Conservation (phyloP, 2,113 vertebrate species). For the Nothoprocta pentlandii region DNA sequence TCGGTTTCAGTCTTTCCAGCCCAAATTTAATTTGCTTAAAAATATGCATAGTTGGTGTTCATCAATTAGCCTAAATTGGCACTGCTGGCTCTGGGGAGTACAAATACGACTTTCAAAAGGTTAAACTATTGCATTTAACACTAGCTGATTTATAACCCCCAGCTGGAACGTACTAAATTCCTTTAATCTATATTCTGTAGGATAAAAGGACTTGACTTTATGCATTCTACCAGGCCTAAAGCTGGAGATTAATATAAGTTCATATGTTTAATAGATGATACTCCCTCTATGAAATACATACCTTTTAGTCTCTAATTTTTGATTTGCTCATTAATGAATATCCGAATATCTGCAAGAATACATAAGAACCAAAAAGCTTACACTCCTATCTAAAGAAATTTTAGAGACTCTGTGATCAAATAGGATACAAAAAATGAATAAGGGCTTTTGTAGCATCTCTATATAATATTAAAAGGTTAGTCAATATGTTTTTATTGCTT, state of each 20-base stretch:
- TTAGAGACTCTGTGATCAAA: background rate
- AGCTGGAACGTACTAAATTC: background rate
- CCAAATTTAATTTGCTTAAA: background rate
- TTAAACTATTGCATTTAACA: background rate
- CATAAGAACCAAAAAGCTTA: background rate
- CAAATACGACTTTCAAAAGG: background rate
- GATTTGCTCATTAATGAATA: background rate
- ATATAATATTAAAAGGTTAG: background rate
- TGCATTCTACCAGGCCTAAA: background rate
- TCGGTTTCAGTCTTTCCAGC: background rate
- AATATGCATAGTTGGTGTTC: background rate
- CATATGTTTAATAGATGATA: too few relatives aligned
- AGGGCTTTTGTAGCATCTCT: background rate
- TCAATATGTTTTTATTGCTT: background rate
- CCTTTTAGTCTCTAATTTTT: background rate
- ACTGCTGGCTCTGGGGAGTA: background rate
- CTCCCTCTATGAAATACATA: background rate
- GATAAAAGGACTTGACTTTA: background rate
- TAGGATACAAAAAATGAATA: background rate
- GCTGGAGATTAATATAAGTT: background rate
- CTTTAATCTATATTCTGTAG: background rate
- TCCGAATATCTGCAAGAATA: background rate
- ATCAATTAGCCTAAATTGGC: background rate
- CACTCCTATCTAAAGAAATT: rapidly evolving
- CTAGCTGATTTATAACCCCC: background rate